Conservation (phyloP, 2,888 invertebrate genomes). For the Leucophora obtusa region DNA sequence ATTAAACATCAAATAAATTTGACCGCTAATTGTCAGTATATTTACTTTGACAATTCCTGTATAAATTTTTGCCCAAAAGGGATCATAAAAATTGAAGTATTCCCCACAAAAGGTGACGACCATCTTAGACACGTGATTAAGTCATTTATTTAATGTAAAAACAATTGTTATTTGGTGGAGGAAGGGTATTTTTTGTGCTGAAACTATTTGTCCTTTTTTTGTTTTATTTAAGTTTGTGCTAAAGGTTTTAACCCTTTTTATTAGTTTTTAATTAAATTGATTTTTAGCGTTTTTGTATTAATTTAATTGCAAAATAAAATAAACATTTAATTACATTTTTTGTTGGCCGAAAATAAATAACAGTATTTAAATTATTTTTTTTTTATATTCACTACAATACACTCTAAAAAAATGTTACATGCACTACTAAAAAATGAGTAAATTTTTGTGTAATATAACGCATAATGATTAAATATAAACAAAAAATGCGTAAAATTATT, state of each 20-base stretch:
- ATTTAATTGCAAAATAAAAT: background rate
- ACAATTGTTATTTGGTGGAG: conserved; percentile 46
- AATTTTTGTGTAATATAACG: too few species aligned
- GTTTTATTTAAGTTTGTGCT: background rate
- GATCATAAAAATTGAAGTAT: conserved; percentile 45
- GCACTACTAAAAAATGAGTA: too few species aligned
- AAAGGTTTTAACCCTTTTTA: conserved; percentile 14
- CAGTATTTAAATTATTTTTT: too few species aligned
- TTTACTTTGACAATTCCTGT: conserved; percentile 43
- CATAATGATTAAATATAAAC: too few species aligned
- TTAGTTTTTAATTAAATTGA: conserved; percentile 21
- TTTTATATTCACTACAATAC: too few species aligned
- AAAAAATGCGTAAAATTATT: too few species aligned
- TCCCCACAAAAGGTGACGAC: conserved; percentile 46
- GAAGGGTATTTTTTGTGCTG: background rate
- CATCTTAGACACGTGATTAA: conserved; percentile 62
- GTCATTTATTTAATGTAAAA: conserved; percentile 60
- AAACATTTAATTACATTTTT: background rate
- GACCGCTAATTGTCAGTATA: conserved; percentile 64
- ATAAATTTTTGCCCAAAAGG: background rate
- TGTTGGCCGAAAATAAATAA: too few species aligned
- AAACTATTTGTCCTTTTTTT: background rate
- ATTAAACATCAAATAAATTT: conserved; percentile 59
- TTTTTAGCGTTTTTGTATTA: background rate
- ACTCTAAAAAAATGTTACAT: too few species aligned